Conservation (phyloP, 2,797 vertebrate genomes). For the Rhynchotus rufescens region DNA sequence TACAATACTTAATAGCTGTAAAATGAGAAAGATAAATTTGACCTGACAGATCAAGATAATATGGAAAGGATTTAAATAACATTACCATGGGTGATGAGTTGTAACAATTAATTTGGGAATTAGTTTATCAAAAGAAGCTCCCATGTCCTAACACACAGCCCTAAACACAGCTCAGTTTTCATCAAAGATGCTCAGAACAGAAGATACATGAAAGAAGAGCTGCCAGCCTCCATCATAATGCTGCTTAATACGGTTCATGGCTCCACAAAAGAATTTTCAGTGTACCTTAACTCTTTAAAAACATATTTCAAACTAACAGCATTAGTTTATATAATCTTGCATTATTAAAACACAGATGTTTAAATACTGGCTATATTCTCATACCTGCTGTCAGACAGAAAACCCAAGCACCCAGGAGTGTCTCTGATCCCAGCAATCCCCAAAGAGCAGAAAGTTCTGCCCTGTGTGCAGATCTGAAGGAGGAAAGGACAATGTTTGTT, state of each 20-base stretch:
- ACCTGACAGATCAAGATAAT: constrained; percentile 4
- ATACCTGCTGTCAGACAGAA: not conserved
- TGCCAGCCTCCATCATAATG: not conserved
- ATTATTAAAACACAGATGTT: not conserved
- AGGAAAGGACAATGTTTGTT: not conserved
- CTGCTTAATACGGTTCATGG: not conserved
- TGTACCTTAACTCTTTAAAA: not conserved
- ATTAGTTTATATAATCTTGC: not conserved
- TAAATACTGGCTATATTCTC: not conserved
- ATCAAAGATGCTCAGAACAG: constrained; percentile 1
- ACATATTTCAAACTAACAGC: not conserved
- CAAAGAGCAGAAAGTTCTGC: accelerated
- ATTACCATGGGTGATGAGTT: constrained; percentile 20
- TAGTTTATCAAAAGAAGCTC: constrained; percentile 28
- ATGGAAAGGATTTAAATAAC: constrained; percentile 27
- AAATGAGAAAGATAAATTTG: constrained; percentile 27
- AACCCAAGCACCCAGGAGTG: too few species aligned
- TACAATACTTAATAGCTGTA: not conserved
- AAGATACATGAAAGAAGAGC: not conserved
- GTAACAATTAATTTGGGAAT: constrained; percentile 30
- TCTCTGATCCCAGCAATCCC: accelerated
- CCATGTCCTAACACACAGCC: not conserved
- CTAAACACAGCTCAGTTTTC: constrained; percentile 2
- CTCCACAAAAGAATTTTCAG: not conserved
- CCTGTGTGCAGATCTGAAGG: accelerated